A percentile compares a stretch with the other conserved stretches of the same genome.
phyloP scores from a whole-genome alignment of 2,113 vertebrate species.

The Brienomyrus brachyistius region DNA sequence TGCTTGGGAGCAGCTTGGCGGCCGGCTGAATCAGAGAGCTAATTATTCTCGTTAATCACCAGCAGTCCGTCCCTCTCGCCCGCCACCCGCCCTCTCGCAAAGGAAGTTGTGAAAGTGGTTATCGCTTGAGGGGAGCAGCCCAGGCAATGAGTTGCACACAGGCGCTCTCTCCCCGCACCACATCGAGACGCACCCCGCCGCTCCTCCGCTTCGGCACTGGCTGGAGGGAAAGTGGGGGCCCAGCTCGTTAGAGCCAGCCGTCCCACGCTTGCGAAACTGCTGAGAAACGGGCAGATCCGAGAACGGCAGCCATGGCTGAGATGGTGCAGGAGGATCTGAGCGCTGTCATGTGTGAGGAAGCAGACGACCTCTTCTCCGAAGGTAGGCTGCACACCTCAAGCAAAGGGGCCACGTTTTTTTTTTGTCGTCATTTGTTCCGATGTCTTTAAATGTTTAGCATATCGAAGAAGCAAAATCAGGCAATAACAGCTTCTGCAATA shows the following conservation, averaged over 20 bases:
- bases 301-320: constrained; percentile 37
- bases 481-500: neutral
- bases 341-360: constrained; percentile 56
- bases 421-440: neutral
- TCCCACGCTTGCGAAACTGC: neutral
- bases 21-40: constrained; percentile 29
- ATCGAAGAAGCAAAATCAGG: neutral
- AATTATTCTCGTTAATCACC: constrained; percentile 53
- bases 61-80: constrained; percentile 32
- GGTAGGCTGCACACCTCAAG: constrained; percentile 44
- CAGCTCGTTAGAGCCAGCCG: neutral
- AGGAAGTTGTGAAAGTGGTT: constrained; percentile 64
- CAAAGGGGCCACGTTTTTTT: neutral
- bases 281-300: neutral
- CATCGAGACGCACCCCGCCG: constrained; percentile 28
- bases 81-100: constrained; percentile 44
- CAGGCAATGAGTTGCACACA: constrained; percentile 34
- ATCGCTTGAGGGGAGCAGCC: constrained; percentile 50
- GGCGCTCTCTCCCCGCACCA: constrained; percentile 30
- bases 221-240: neutral
- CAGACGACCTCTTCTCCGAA: constrained; percentile 60
- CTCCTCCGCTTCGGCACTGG: neutral
- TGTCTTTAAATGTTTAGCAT: neutral
- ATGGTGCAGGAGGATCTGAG: constrained; percentile 52
- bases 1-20: neutral